A percentile compares a stretch with the other conserved stretches of the same genome.
phyloP scores from a whole-genome alignment of 2,888 invertebrate species.

The Bellardia pandia region DNA sequence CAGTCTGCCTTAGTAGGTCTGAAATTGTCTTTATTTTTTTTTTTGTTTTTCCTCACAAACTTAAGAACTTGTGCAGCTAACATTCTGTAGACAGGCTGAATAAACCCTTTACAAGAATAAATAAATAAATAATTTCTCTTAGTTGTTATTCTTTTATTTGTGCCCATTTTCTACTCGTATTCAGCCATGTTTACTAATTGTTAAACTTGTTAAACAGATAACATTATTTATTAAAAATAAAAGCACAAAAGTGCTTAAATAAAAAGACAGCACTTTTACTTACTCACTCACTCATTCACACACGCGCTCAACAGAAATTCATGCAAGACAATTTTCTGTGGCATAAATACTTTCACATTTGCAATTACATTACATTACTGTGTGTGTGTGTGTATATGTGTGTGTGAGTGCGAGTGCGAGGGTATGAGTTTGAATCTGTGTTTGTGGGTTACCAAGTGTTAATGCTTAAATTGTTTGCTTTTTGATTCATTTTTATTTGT shows the following conservation, averaged over 20 bases:
- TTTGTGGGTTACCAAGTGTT: constrained; percentile 55
- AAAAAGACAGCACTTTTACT: background rate
- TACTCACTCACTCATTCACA: background rate
- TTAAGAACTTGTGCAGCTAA: background rate
- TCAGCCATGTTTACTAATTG: constrained; percentile 60
- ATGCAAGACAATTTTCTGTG: background rate
- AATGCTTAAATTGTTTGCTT: constrained; percentile 48
- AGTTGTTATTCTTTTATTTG: background rate
- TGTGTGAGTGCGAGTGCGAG: background rate
- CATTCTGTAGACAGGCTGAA: constrained; percentile 15
- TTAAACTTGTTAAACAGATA: constrained; percentile 64
- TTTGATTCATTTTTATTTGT: constrained; percentile 44
- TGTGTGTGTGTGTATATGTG: background rate
- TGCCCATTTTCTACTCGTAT: constrained; percentile 21
- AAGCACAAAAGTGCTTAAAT: background rate
- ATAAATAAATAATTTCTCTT: constrained; percentile 46
- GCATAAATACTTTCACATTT: background rate
- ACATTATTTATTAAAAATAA: constrained; percentile 58
- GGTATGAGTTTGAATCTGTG: background rate
- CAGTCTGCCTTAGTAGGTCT: background rate
- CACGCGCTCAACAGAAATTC: background rate
- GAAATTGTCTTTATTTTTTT: background rate
- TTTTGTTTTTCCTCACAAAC: background rate
- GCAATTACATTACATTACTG: background rate
- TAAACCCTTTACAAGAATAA: constrained; percentile 43